Evolutionary conservation across 2,113 vertebrate genomes (phyloP), one percentile per base, ranked within the genome.

Genomic region (Aramus guarauna): DNA sequence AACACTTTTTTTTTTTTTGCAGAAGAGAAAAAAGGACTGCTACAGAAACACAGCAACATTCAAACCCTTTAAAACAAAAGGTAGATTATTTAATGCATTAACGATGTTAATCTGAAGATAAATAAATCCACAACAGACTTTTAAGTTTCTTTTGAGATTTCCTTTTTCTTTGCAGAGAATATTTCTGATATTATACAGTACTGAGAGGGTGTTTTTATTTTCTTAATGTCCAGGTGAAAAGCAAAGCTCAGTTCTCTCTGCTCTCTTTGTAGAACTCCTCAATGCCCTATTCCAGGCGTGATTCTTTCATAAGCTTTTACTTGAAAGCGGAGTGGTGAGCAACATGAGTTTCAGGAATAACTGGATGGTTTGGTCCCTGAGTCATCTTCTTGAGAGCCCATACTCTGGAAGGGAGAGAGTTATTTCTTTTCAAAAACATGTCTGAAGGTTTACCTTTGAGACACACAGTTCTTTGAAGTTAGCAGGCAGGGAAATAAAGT

Each of bases 331-430:
- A 93, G 89, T 96, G 93, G 95, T 94, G 96, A 96, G 94, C 96
- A 92, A 93, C 69, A 81, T 91, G 79, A 68, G 90, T 96, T 98
- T 99, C 99, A 99, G 95, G 99, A 99, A 97, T 99, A 99, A 98
- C 99, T 99, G 94, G 99, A 99, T 56, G 99, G 99, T 98, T 99
- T 99, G 98, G 99, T 99, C 98, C 99, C 99, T 93, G 99, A 99
- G 95, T 99, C 99, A 73, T 99, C 99, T 97, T 99, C 99, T 98
- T 99, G 99, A 85, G 99, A 99, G 95, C 99, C 99, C 99, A 99
- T 99, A 98, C 99, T 99, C 99, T 99, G 97, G 60, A 97, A 97
- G 27, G 59, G 55, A 95, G 96, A 84, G 95, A 91, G 76, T 71
- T 30, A 76, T 48, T 52, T 58, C 39, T 87, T 89, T 92, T 94